These are phyloP conservation scores for Heliornis fulica DNA, from an alignment of 2,113 vertebrate species.

Conservation along the genomic window DNA sequence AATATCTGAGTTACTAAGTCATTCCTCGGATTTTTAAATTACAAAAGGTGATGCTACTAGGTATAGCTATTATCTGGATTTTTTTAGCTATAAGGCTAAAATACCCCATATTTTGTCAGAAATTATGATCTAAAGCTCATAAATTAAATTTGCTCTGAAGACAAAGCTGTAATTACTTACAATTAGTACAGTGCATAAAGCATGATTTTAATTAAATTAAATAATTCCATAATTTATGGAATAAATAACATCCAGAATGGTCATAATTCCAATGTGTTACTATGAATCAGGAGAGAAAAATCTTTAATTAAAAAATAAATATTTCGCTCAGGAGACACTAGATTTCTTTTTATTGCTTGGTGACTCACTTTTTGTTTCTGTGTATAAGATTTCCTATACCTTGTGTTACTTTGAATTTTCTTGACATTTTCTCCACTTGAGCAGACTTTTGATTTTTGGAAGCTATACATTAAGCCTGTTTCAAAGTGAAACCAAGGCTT, in stretches of 20 bases:
- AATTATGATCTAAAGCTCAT: conserved; percentile 41
- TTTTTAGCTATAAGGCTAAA: neutral
- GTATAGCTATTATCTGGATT: neutral
- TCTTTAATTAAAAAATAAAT: conserved; percentile 36
- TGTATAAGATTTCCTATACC: neutral
- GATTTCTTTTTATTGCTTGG: neutral
- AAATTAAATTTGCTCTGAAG: conserved; percentile 40
- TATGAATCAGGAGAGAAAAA: conserved; percentile 20
- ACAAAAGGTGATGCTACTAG: neutral
- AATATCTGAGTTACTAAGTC: neutral
- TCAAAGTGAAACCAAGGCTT: neutral
- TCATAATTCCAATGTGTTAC: conserved; percentile 26
- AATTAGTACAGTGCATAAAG: conserved; percentile 36
- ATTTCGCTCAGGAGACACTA: neutral
- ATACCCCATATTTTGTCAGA: neutral
- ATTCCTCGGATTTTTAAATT: neutral
- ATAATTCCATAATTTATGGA: neutral
- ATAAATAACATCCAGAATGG: neutral
- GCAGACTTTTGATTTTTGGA: neutral
- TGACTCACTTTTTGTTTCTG: neutral
- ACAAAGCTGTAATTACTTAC: conserved; percentile 54
- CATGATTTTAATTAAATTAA: neutral
- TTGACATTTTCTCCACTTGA: neutral
- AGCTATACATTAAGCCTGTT: neutral
- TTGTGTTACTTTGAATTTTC: neutral